Evolutionary conservation across 1,140 invertebrate species (phyloP), one percentile per base, ranked within the genome.

Genomic region (Helicoverpa zea): DNA sequence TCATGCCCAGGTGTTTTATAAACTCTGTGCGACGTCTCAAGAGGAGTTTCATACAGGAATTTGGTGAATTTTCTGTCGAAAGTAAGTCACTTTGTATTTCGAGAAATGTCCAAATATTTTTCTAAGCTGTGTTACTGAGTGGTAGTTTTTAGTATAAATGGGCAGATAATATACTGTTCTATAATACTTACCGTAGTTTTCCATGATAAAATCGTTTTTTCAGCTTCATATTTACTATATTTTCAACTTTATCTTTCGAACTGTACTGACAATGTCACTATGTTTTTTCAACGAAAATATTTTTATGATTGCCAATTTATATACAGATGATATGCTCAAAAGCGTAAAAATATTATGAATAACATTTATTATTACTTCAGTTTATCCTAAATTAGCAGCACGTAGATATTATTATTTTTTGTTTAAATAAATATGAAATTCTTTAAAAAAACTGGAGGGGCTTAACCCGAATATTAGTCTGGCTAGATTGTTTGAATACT

Each of bases 1-100:
- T 63, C 70, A 93, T 94, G 92, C 92, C 92, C 72, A 91, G 85
- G 79, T 92, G 92, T 89, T 94, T 90, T 61, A 66, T 92, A 47
- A 90, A 83, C 35, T 88, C 91, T 54, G 89, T 92, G 72, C 84
- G 89, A 52, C 84, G 86, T 52, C 52, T 75, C 54, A 83, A 77
- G 52, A 81, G 83, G 66, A 87, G 78, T 87, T 90, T 88, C 86
- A 89, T 87, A 88, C 86, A 92, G 73, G 88, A 92, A 87, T 83
- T 83, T 82, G 87, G 84, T 83, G 82, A 87, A 83, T 84, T 83
- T 82, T 80, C 74, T 1, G 16, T 75, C 29, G 84, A 88, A 89
- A 89, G 87, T 90, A 85, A 90, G 89, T 89, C 61, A 29, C 52
- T 82, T 81, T 54, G 35, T 61, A 10, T 51, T 30, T 35, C 35